Evolutionary conservation across 2,797 vertebrate genomes (phyloP).

Genomic region (Acropternis orthonyx): DNA sequence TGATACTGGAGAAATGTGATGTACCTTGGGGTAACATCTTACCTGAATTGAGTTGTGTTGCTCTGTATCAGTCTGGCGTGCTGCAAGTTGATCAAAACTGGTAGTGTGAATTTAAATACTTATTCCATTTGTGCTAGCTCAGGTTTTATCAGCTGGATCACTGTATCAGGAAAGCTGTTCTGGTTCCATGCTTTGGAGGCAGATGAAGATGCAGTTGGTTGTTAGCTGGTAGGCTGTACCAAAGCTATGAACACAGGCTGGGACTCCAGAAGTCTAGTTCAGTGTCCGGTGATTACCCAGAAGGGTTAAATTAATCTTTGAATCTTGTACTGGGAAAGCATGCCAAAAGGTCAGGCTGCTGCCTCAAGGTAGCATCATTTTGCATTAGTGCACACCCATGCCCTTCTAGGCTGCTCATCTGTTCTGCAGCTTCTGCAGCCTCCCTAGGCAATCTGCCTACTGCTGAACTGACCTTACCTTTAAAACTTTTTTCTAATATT

Average conservation of each 20-base stretch:
- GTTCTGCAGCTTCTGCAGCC: background rate
- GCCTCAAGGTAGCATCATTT: background rate
- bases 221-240: background rate
- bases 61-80: background rate
- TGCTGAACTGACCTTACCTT: background rate
- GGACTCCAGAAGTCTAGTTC: background rate
- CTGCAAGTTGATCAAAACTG: background rate
- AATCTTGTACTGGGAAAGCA: background rate
- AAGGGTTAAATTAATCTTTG: background rate
- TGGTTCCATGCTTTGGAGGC: background rate
- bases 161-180: background rate
- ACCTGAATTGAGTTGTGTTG: background rate
- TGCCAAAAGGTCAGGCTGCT: background rate
- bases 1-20: accelerated
- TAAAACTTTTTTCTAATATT: background rate
- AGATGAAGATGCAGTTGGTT: background rate
- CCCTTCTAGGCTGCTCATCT: background rate
- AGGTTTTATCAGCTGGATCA: background rate
- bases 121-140: background rate
- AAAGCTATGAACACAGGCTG: background rate
- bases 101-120: background rate
- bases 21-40: accelerated
- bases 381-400: background rate
- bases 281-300: background rate
- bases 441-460: background rate